Percentiles rank a stretch among this genome's conserved stretches.
phyloP scores from a whole-genome alignment of 2,888 invertebrate species.

The Chorisops tibialis region DNA sequence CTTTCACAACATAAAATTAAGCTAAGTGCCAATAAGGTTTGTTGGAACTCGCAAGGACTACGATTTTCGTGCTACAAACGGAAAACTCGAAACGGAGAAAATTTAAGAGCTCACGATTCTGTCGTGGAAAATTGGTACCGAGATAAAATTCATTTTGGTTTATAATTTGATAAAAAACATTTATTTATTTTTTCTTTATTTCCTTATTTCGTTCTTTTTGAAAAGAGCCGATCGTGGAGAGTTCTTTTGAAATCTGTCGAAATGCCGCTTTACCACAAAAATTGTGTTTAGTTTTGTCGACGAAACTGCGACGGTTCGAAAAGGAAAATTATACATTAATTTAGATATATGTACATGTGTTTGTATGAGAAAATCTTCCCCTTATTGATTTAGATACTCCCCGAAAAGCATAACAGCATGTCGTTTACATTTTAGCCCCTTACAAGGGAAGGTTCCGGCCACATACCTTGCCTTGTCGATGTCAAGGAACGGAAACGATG shows the following conservation, averaged over 20 bases:
- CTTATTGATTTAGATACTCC: no score
- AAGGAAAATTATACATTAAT: no score
- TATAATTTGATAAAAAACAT: constrained; percentile 22
- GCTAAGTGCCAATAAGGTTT: constrained; percentile 24
- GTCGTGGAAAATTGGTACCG: constrained; percentile 18
- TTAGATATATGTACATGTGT: no score
- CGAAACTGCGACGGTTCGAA: no score
- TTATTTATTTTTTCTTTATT: no score
- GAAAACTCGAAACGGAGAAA: background rate
- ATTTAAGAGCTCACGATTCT: constrained; percentile 3
- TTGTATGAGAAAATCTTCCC: no score
- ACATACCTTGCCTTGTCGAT: no score
- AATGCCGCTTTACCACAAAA: constrained; percentile 6
- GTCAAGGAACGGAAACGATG: no score
- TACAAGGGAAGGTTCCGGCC: no score
- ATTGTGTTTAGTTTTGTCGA: background rate
- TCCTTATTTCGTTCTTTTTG: no score
- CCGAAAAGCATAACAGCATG: no score
- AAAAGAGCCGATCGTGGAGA: background rate
- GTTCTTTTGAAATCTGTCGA: constrained; percentile 7
- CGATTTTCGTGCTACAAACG: background rate
- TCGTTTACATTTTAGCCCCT: no score
- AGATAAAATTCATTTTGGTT: constrained; percentile 25
- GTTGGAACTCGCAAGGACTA: background rate
- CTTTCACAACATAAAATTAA: constrained; percentile 27